Conservation (phyloP, 2,888 invertebrate species). For the Habroteleia sp. region DNA sequence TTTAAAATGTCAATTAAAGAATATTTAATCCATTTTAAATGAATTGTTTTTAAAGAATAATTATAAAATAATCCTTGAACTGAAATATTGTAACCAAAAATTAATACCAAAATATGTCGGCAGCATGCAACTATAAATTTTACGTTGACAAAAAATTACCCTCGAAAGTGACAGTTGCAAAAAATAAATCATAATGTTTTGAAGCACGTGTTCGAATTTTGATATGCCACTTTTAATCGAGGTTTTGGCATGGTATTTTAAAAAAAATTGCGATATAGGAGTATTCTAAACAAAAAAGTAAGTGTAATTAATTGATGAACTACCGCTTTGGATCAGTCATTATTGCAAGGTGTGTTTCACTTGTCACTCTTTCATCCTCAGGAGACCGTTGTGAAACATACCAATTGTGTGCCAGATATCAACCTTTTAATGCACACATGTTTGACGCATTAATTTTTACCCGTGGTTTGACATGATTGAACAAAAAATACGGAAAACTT, state of each 20-base stretch:
- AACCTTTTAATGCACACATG: conserved; percentile 41
- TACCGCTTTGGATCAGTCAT: conserved; percentile 34
- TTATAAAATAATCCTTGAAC: no score
- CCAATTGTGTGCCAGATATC: conserved; percentile 33
- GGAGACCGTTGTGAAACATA: conserved; percentile 22
- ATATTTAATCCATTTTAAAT: no score
- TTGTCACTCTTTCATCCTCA: conserved; percentile 34
- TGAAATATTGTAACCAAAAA: no score
- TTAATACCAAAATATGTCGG: no score
- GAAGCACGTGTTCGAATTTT: conserved; percentile 16
- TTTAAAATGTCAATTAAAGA: no score
- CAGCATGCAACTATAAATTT: no score
- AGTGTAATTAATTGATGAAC: conserved; percentile 31
- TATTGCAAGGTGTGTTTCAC: conserved; percentile 39
- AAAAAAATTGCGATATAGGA: no score
- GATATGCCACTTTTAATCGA: conserved; percentile 26
- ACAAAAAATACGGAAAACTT: conserved; percentile 35
- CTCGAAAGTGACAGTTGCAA: no score
- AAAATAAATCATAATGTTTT: no score
- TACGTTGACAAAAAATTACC: no score
- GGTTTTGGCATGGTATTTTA: conserved; percentile 18
- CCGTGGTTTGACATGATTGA: conserved; percentile 18
- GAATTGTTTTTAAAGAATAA: no score
- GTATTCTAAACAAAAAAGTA: conserved; percentile 16
- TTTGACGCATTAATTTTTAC: conserved; percentile 49